Base-by-base conservation (phyloP, 2,888 invertebrate species). In the Apotomis capreana region DNA sequence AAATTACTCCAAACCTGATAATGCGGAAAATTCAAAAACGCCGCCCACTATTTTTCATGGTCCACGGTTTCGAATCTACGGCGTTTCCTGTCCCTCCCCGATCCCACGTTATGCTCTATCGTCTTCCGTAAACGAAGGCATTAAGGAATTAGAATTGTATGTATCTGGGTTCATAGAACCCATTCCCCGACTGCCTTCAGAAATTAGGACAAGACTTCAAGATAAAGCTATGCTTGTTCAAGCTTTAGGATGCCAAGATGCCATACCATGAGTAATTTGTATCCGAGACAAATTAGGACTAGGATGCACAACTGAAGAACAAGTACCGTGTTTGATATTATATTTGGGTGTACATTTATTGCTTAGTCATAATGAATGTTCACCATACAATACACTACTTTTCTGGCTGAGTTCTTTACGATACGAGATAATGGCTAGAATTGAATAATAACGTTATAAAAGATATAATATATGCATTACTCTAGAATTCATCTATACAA, bases 1-100 rank as follows among this genome's bases (percentile, higher is more conserved):
- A 26, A 65, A 68, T 68, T 52, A 49, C 44, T 52, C 6, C 52
- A n/a, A 37, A 68, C 15, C 37, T 68, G 72, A 72, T 72, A 63
- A 68, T 68, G 72, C 72, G 72, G 62, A 72, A 72, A 72, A 72
- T 68, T 72, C 58, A 63, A 72, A 72, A 72, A 68, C 57, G 15
- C 62, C 72, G 58, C 62, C 68, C 61, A 67, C 70, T 54, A 68
- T 68, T 72, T 72, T 68, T 72, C 68, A 72, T 68, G 72, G 72
- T 68, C 67, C 52, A 72, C 72, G 72, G 52, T 72, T 72, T 63
- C 54, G 54, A 72, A 72, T 68, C 68, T 72, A 72, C 63, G 63
- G 52, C 52, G 9, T 26, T 72, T 72, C 72, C 68, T 72, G 72
- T 54, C 72, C 13, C 72, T 63, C 72, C 72, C 54, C 12, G 46